Conservation (phyloP, 2,888 invertebrate species). For the Meliscaeva auricollis region DNA sequence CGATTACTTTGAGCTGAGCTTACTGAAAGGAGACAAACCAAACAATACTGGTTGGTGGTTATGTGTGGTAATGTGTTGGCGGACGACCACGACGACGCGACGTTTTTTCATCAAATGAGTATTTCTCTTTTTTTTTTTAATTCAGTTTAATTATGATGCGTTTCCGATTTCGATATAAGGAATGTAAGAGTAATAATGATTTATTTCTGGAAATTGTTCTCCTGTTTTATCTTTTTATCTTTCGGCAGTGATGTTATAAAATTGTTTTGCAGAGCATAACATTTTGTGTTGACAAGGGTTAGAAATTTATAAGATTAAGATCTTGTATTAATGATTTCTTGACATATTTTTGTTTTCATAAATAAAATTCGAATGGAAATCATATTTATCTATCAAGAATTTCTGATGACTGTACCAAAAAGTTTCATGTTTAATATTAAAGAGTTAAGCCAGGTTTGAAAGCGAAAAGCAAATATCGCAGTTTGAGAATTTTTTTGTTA, state of each 20-base stretch:
- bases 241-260: constrained; percentile 20
- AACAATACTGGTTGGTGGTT: neutral
- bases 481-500: no score
- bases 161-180: constrained; percentile 60
- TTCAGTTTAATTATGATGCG: constrained; percentile 36
- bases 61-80: neutral
- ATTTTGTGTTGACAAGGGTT: neutral
- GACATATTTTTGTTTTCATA: no score
- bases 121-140: neutral
- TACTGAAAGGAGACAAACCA: constrained; percentile 13
- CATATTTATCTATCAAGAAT: no score
- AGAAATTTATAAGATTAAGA: no score
- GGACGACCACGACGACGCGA: neutral
- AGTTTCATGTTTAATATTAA: no score
- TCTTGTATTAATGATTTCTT: no score
- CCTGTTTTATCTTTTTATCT: constrained; percentile 61
- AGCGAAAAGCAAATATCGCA: no score
- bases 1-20: constrained; percentile 15
- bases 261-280: neutral
- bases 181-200: constrained; percentile 40
- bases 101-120: constrained; percentile 41
- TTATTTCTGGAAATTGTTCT: constrained; percentile 35
- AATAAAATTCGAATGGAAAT: no score
- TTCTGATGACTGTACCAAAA: no score
- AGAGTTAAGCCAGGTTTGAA: no score